Base-by-base conservation (phyloP, 1,140 invertebrate genomes). In the Elymnias hypermnestra region DNA sequence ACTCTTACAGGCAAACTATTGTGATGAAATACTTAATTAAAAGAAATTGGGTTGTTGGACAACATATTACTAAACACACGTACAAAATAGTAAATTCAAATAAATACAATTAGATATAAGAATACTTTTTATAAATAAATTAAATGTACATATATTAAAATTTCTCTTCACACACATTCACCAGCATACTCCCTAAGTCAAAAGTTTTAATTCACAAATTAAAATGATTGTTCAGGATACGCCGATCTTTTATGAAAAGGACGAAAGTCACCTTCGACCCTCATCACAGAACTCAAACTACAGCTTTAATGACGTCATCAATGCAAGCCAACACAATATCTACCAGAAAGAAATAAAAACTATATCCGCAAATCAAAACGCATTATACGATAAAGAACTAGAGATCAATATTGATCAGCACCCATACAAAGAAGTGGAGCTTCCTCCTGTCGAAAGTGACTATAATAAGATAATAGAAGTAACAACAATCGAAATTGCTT, bases 211-310 rank as follows among this genome's bases (percentile, higher is more conserved):
- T n/a, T n/a, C n/a, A n/a, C n/a, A n/a, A n/a, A n/a, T n/a, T n/a
- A 22, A 36, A 19, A 35, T 31, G 0, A 14, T 21, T 18, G 26
- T 50, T 19, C 39, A 62, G 58, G 58, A 67, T 8, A 14, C 39
- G 9, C 48, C 51, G 0, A n/a, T 35, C 7, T 36, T 36, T 0
- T 79, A 76, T 15, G 75, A 76, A 29, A 79, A 79, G 33, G 75
- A 79, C 43, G 75, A 76, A 22, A 76, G 72, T 28, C 72, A 76
- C 33, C 53, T 79, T 1, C 61, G 75, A 2, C 73, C 75, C 2
- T 72, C 69, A 4, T 79, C 73, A 0, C 73, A 76, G 37, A 79
- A 79, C 44, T 75, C 72, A 1, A 79, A 79, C 52, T 79, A 79
- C 29, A 75, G 63, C 26, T 79, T 77, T 57, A 65, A 73, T 15